Percentiles rank a stretch among this genome's conserved stretches.
These are phyloP conservation scores for Lagria hirta DNA, from an alignment of 2,888 invertebrate genomes.

Conservation along the genomic window DNA sequence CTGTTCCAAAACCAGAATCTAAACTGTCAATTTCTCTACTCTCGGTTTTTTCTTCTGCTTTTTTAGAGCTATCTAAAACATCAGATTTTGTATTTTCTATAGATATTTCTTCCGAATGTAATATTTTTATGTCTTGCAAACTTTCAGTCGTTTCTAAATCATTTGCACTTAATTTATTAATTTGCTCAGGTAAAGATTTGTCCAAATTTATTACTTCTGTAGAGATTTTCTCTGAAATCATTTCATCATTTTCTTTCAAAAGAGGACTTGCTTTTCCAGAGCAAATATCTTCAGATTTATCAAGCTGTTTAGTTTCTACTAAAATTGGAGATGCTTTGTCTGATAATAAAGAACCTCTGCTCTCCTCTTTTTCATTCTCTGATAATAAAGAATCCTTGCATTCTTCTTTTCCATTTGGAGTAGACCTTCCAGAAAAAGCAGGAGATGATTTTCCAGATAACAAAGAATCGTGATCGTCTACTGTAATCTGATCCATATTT, in stretches of 20 bases:
- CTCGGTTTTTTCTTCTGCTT: conserved; percentile 20
- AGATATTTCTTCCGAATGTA: conserved; percentile 31
- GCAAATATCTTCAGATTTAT: neutral
- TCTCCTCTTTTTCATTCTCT: conserved; percentile 11
- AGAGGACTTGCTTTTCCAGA: conserved; percentile 19
- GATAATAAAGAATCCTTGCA: conserved; percentile 22
- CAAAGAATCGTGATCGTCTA: conserved; percentile 16
- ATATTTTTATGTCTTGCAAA: conserved; percentile 41
- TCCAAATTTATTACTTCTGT: conserved; percentile 8
- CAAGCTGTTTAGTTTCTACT: neutral
- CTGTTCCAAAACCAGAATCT: conserved; percentile 22
- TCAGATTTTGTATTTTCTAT: conserved; percentile 33
- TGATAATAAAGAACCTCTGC: conserved; percentile 4
- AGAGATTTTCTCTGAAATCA: conserved; percentile 12
- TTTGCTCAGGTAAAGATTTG: neutral
- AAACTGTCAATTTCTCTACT: conserved; percentile 24
- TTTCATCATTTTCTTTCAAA: conserved; percentile 7
- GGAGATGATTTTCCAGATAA: conserved; percentile 15
- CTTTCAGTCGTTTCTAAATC: conserved; percentile 27
- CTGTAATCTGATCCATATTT: conserved; percentile 10
- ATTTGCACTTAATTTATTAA: conserved; percentile 4
- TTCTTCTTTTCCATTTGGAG: conserved; percentile 24
- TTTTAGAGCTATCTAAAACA: conserved; percentile 12
- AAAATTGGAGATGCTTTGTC: conserved; percentile 5
- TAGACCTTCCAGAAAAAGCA: conserved; percentile 23